phyloP scores from a whole-genome alignment of 2,113 vertebrate genomes.

The Sminthopsis crassicaudata region DNA sequence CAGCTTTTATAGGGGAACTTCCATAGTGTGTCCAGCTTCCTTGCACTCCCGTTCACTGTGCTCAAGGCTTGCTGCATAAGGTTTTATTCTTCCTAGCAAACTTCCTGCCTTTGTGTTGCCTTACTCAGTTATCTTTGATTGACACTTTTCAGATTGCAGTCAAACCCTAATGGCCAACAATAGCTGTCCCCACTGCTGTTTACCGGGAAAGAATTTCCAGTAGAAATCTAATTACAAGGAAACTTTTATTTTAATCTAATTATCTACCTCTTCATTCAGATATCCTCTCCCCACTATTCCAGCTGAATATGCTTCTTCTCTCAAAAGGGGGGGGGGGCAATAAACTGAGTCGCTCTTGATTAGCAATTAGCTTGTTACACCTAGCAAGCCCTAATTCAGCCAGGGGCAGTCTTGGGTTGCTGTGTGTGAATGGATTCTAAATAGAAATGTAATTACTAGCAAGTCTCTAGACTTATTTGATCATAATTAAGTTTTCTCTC shows the following conservation, averaged over 20 bases:
- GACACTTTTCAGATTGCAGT: background rate
- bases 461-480: background rate
- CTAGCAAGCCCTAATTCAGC: background rate
- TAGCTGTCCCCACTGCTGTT: background rate
- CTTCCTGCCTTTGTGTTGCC: background rate
- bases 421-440: background rate
- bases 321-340: background rate
- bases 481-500: background rate
- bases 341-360: background rate
- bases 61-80: background rate
- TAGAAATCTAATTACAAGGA: background rate
- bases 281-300: background rate
- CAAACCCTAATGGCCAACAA: background rate
- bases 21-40: no score
- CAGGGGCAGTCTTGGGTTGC: background rate
- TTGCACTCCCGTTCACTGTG: no score
- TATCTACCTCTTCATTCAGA: background rate
- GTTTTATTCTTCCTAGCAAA: background rate
- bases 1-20: no score
- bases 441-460: background rate
- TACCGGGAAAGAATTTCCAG: background rate
- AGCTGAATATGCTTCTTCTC: background rate
- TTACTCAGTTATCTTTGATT: background rate
- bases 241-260: background rate
- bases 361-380: background rate